Evolutionary conservation across 1,140 invertebrate genomes (phyloP), one percentile per base, ranked within the genome.

Genomic region (Scaptomyza hsui): DNA sequence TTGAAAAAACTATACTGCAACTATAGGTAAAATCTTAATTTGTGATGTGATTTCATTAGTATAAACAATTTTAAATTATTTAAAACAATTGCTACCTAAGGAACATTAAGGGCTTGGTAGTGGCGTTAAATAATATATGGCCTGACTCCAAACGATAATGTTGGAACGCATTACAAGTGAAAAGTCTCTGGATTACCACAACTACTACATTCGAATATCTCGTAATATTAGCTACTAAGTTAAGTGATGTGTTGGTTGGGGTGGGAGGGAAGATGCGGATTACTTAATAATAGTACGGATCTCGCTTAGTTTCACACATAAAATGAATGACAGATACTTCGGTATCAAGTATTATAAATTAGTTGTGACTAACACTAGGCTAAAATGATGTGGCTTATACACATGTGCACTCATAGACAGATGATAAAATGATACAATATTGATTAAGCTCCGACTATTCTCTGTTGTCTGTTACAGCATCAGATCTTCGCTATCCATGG

Each of bases 401-500:
- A 69, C 65, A 47, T 37, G 39, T 48, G 57, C 12, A 39, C 32
- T 15, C 26, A 45, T 49, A 42, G 41, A 52, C 29, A 49, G 21
- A 51, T 21, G 29, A 52, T 53, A 26, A 24, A 53, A 62, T 69
- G 57, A 62, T 29, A 69, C 29, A 15, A 15, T 60, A 51, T 32
- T 3, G 37, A 21, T 62, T n/a, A 16, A 16, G 45, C 24, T 39
- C 16, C 13, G n/a, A 35, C 26, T 37, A 55, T 65, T 56, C 48
- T 63, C 52, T 56, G 48, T 62, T 37, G 10, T 47, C 18, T 51
- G 52, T 61, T 77, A 80, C 26, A 77, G 73, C 68, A 71, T 72
- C 47, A 86, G 51, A 10, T 86, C 82, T 16, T 86, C 80, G 48
- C 57, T 65, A 39, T 88, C 74, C 47, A 69, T 10, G 9, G 82